Conservation (phyloP, 2,113 vertebrate genomes). For the Lepus americanus region DNA sequence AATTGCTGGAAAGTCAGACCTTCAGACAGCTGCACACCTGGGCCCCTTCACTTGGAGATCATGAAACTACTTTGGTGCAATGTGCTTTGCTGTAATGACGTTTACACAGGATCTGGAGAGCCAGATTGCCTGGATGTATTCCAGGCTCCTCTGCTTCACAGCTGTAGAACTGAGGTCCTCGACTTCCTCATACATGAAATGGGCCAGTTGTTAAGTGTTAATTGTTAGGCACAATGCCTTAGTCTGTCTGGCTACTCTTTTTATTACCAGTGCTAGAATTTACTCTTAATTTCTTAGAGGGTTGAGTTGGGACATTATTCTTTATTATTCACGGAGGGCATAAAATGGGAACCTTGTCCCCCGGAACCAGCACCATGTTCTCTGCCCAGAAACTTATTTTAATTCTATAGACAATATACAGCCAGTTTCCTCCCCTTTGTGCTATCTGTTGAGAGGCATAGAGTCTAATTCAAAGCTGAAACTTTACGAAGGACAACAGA, state of each 20-base stretch:
- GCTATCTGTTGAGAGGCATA: background rate
- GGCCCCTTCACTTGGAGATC: background rate
- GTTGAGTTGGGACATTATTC: background rate
- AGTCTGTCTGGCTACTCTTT: background rate
- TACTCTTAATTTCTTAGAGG: background rate
- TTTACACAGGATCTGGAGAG: background rate
- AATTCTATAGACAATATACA: background rate
- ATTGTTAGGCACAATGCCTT: background rate
- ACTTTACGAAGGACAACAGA: background rate
- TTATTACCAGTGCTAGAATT: background rate
- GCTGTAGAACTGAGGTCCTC: background rate
- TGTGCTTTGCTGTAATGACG: background rate
- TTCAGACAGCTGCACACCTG: background rate
- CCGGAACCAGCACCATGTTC: background rate
- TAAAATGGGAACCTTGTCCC: no score
- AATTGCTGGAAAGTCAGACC: background rate
- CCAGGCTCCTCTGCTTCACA: background rate
- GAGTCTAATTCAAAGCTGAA: background rate
- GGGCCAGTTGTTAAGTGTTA: background rate
- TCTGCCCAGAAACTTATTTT: background rate
- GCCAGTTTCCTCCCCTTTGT: background rate
- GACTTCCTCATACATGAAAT: background rate
- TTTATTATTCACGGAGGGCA: background rate
- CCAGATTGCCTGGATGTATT: background rate
- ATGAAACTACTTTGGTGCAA: background rate